Base-by-base conservation (phyloP, 2,113 vertebrate genomes). In the Pseudorectes ferrugineus region DNA sequence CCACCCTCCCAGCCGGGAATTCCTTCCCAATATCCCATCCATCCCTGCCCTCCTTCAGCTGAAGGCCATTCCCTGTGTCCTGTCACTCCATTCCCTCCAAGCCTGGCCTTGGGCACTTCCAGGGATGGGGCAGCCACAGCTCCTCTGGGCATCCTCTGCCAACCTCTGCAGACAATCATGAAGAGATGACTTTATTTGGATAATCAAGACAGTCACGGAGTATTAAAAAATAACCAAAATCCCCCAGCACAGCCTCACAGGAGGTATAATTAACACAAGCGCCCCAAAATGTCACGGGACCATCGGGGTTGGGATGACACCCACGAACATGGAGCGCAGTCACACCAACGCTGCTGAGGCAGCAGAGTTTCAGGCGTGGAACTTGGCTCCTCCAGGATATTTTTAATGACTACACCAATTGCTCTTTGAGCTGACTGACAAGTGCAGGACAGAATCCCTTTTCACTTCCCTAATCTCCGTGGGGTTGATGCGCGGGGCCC, bases 391-490 rank as follows among this genome's bases (percentile, higher is more conserved):
- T 74, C 25, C 63, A 3, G 17, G 24, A 9, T 63, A 17, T 61
- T 89, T 97, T 73, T 59, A 45, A 46, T 79, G 82, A 79, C 76
- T 55, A 29, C 31, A 55, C 91, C 85, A 87, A 78, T 9, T 73
- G 13, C 51, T 96, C 72, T 54, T 48, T 38, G 59, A 80, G 71
- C 61, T 94, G 91, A 73, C 45, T 95, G 95, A 93, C 81, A 93
- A 86, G 78, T 6, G 33, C 73, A 96, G 78, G 75, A 77, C 91
- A 84, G 74, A 84, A 97, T 93, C 83, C 85, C 74, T 88, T 95
- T 57, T 72, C 67, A 65, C 88, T 89, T 76, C 94, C 88, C 88
- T 65, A 85, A 76, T 46, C 59, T 73, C 63, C 21, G 1, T 26
- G 63, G 58, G 52, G 88, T 87, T 75, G 81, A 81, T 48, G 42